Conservation (phyloP, 2,113 vertebrate genomes). For the Hyla sarda region DNA sequence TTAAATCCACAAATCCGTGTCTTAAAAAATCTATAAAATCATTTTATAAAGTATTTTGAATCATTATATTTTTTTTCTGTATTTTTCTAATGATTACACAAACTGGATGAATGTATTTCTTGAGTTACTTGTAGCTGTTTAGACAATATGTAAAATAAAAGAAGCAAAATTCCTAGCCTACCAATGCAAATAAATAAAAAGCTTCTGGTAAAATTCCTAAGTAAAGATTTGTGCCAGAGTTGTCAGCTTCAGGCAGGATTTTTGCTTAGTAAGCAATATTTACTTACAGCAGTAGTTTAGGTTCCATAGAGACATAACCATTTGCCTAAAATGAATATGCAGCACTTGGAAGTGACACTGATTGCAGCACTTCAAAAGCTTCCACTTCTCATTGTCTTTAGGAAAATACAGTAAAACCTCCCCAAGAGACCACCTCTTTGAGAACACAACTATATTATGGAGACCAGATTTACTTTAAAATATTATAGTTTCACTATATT, state of each 20-base stretch:
- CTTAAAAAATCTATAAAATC: no score
- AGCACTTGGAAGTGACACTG: neutral
- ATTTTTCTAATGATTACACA: neutral
- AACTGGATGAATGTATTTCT: neutral
- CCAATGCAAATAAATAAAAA: conserved; percentile 48
- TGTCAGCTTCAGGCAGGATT: conserved; percentile 32
- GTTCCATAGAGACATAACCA: neutral
- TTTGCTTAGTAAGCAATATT: conserved; percentile 46
- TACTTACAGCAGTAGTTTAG: conserved; percentile 35
- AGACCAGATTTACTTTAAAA: no score
- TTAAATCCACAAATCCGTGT: no score
- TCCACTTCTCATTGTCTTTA: no score
- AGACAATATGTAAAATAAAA: conserved; percentile 2
- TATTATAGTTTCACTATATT: no score
- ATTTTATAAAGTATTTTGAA: neutral
- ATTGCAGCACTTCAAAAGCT: neutral
- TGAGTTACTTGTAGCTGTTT: neutral
- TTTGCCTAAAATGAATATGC: conserved; percentile 11
- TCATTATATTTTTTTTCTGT: neutral
- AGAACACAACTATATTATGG: no score
- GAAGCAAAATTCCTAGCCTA: neutral
- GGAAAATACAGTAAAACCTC: no score
- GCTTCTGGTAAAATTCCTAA: conserved; percentile 17
- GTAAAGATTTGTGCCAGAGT: neutral
- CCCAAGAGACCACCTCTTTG: no score